phyloP scores from a whole-genome alignment of 2,797 vertebrate species.

The Mormyrops boulengeri region DNA sequence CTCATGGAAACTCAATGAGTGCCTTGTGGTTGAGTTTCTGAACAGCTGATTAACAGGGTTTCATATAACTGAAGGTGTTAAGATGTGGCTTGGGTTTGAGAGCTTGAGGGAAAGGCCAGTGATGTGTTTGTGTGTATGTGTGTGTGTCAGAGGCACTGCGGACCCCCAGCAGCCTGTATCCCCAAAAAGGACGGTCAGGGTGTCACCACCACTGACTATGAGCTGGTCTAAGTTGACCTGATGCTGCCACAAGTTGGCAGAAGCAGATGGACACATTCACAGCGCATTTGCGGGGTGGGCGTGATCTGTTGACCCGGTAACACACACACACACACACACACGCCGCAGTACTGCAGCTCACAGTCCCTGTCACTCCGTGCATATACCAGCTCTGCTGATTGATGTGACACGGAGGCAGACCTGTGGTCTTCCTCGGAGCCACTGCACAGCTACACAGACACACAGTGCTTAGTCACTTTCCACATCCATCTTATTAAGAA shows the following conservation, averaged over 20 bases:
- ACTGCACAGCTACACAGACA: background rate
- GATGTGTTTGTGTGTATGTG: background rate
- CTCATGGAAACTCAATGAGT: background rate
- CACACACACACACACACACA: background rate
- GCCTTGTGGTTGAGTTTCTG: background rate
- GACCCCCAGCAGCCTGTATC: too few species aligned
- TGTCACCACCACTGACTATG: constrained; percentile 48
- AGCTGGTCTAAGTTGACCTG: constrained; percentile 36
- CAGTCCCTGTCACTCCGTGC: background rate
- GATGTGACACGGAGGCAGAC: background rate
- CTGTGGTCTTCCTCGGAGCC: background rate
- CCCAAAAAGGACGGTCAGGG: constrained; percentile 41
- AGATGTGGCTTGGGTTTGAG: background rate
- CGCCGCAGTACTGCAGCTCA: background rate
- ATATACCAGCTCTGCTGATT: background rate
- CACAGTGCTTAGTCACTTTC: background rate
- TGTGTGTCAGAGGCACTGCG: background rate
- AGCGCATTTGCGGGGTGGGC: background rate
- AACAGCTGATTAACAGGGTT: background rate
- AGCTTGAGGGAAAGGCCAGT: background rate
- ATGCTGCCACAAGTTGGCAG: constrained; percentile 36
- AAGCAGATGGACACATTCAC: constrained; percentile 35
- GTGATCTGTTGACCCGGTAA: background rate
- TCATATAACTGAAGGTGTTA: background rate
- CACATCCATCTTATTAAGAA: constrained; percentile 18